Evolutionary conservation across 2,888 invertebrate genomes (phyloP), one percentile per base, ranked within the genome.

Genomic region (Germaria angustata): DNA sequence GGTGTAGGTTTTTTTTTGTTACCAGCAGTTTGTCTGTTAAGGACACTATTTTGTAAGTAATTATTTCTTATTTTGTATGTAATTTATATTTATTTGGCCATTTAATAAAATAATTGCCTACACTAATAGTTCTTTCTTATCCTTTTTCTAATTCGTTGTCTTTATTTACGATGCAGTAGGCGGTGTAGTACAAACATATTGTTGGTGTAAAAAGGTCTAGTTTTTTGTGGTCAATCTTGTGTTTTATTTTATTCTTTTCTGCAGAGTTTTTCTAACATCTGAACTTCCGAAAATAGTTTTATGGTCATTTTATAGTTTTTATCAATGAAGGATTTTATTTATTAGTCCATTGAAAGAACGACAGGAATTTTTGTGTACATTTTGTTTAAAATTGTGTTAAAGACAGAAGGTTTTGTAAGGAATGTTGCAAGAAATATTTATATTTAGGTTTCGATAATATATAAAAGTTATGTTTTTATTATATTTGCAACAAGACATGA

Each of bases 211-310:
- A n/a, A 69, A 51, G 39, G 72, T 61, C 36, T 53, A 39, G 22
- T 66, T 63, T n/a, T 51, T 79, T 79, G 71, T 82, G 75, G 69
- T 46, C 55, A 71, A 51, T 75, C 22, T 69, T 69, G 51, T 44
- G 53, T 36, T 44, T 69, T 34, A 5, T 39, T 59, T 65, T 65
- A 13, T 22, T 32, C 11, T 41, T 39, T 75, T 55, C 44, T 28
- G 9, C 2, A 15, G 24, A 86, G 86, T 87, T 88, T 87, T 87
- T 86, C 84, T 87, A 86, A 86, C 87, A 88, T 84, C 84, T 87
- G 87, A 87, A 88, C 89, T 90, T 90, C 90, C 89, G 90, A 87
- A 88, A 88, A 85, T 87, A 88, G 91, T 90, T 90, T 90, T 87
- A 90, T 88, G 89, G 88, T 88, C 88, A 89, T 89, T 71, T 28